A percentile compares a stretch with the other conserved stretches of the same genome.
Conservation (phyloP, 2,888 invertebrate genomes). For the Hypsopygia costalis region DNA sequence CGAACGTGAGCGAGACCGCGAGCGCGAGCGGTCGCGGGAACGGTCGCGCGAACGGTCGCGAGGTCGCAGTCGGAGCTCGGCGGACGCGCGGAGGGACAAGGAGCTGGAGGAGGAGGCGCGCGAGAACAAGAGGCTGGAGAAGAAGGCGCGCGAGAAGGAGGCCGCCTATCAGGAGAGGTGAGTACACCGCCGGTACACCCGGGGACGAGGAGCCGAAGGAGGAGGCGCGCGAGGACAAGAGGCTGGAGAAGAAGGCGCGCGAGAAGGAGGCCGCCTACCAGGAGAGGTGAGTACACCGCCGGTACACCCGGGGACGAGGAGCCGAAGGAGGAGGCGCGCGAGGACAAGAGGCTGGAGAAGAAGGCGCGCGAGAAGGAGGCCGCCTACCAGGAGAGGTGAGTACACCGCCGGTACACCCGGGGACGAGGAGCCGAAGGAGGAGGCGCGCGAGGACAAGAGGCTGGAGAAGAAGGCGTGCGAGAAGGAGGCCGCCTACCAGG, state of each 20-base stretch:
- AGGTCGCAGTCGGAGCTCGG: constrained; percentile 74
- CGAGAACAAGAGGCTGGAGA: constrained; percentile 93
- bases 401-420: constrained; percentile 32
- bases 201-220: constrained; percentile 94
- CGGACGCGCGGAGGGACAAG: constrained; percentile 86
- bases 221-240: constrained; percentile 93
- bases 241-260: constrained; percentile 92
- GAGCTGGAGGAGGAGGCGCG: constrained; percentile 96
- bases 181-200: constrained; percentile 1
- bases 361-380: constrained; percentile 96
- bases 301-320: constrained; percentile 83
- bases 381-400: constrained; percentile 93
- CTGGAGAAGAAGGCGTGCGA: constrained; percentile 94
- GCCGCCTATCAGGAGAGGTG: constrained; percentile 95
- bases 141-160: constrained; percentile 96
- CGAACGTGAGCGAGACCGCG: constrained; percentile 44
- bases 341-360: constrained; percentile 93
- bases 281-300: constrained; percentile 79
- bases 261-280: constrained; percentile 99
- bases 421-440: constrained; percentile 94
- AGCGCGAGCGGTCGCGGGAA: constrained; percentile 55
- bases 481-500: constrained; percentile 98
- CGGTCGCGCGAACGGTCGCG: constrained; percentile 64
- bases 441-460: constrained; percentile 93
- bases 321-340: constrained; percentile 95